Evolutionary conservation across 2,113 vertebrate genomes (phyloP), one percentile per base, ranked within the genome.

Genomic region (Misgurnus mizolepis): DNA sequence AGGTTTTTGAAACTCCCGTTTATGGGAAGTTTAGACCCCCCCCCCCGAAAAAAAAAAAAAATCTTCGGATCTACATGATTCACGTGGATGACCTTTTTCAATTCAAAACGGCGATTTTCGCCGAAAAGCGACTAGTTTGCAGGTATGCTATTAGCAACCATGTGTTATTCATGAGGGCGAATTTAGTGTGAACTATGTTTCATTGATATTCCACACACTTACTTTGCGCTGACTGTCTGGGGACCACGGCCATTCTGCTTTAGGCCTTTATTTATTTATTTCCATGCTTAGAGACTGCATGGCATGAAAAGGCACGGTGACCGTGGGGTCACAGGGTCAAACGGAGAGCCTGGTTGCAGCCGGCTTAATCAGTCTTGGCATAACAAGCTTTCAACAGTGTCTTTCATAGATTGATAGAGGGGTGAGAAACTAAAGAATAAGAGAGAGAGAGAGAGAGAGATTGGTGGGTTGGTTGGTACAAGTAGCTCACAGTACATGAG

Each of bases 91-190:
- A n/a, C n/a, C n/a, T n/a, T n/a, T n/a, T n/a, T n/a, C n/a, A n/a
- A n/a, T n/a, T n/a, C n/a, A n/a, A n/a, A n/a, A n/a, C n/a, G n/a
- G n/a, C n/a, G n/a, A n/a, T n/a, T n/a, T n/a, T n/a, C n/a, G n/a
- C n/a, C n/a, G n/a, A n/a, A n/a, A n/a, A n/a, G n/a, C n/a, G n/a
- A n/a, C n/a, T n/a, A n/a, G n/a, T n/a, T n/a, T n/a, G n/a, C n/a
- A n/a, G n/a, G n/a, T n/a, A n/a, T n/a, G n/a, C n/a, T n/a, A n/a
- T 93, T 93, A 93, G 88, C 88, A 85, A 78, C 86, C 77, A 92
- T 92, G 89, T 88, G 88, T 93, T 93, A 93, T 93, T 92, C 91
- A 93, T 93, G 91, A 93, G 92, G 91, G 91, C 90, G 90, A 89
- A 89, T 89, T 87, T 85, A 85, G 85, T 88, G 89, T 93, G 90